Percentiles rank a stretch among this genome's conserved stretches.
Evolutionary conservation across 2,797 vertebrate species (phyloP).

Genomic region (Poecile montanus): DNA sequence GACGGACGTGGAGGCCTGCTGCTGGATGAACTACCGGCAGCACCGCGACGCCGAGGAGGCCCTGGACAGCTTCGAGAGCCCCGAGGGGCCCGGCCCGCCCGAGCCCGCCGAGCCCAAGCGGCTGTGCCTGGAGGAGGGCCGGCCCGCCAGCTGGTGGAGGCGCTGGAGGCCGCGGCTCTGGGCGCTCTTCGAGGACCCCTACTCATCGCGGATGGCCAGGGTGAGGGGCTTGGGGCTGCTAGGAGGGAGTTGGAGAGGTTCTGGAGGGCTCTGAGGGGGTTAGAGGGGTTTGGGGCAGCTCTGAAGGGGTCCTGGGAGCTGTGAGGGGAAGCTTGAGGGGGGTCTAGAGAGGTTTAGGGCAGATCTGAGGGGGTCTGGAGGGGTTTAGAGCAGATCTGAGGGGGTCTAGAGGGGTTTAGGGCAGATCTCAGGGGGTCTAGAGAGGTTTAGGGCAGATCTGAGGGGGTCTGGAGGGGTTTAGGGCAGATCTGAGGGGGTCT

Average conservation of each 20-base stretch:
- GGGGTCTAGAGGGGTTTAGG: too few relatives aligned
- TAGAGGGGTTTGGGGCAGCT: not conserved
- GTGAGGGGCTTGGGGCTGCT: not conserved
- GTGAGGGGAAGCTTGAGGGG: too few relatives aligned
- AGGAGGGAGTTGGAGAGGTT: too few relatives aligned
- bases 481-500: too few relatives aligned
- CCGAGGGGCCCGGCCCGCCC: constrained; percentile 31
- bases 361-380: too few relatives aligned
- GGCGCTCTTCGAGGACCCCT: not conserved
- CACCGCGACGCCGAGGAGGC: not conserved
- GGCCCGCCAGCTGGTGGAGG: not conserved
- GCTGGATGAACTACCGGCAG: constrained; percentile 10
- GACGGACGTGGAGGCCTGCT: not conserved
- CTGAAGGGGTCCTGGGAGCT: too few relatives aligned
- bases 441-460: too few relatives aligned
- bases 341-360: too few relatives aligned
- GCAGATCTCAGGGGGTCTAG: too few relatives aligned
- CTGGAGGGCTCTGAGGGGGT: too few relatives aligned
- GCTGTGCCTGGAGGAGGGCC: not conserved
- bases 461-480: too few relatives aligned
- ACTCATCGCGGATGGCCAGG: not conserved
- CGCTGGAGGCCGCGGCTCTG: not conserved
- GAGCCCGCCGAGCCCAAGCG: not conserved
- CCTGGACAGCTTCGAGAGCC: constrained; percentile 70
- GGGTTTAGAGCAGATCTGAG: too few relatives aligned